These are phyloP conservation scores for Solea senegalensis DNA, from an alignment of 2,113 vertebrate genomes.

Conservation along the genomic window DNA sequence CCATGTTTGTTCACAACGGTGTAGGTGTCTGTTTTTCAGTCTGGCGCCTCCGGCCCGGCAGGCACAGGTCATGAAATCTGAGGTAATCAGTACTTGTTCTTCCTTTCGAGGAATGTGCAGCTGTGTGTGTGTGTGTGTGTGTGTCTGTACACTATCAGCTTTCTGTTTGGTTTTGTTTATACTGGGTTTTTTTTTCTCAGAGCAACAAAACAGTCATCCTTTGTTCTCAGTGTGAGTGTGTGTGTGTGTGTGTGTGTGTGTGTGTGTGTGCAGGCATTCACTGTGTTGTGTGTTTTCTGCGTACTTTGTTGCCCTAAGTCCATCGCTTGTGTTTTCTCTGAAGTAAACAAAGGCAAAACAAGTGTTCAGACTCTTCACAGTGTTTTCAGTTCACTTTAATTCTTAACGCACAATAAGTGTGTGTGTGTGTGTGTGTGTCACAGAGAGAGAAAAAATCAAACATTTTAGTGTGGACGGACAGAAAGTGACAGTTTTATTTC, in stretches of 20 bases:
- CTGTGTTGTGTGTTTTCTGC: slow-evolving; percentile 28
- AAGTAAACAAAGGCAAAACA: slow-evolving; percentile 36
- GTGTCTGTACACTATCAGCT: slow-evolving; percentile 38
- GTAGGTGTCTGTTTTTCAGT: slow-evolving; percentile 17
- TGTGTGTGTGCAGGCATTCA: background rate
- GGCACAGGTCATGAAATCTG: slow-evolving; percentile 54
- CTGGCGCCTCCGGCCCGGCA: slow-evolving; percentile 47
- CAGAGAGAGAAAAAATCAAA: too few relatives aligned
- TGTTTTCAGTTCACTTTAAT: background rate
- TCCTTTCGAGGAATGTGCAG: slow-evolving; percentile 3
- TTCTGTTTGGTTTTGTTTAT: slow-evolving; percentile 62
- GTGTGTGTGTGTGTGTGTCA: too few relatives aligned
- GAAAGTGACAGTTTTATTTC: too few relatives aligned
- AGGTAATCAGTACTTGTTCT: slow-evolving; percentile 69
- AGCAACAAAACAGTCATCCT: slow-evolving; percentile 42
- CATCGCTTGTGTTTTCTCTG: slow-evolving; percentile 34
- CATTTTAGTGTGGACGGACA: too few relatives aligned
- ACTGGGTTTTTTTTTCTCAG: slow-evolving; percentile 41
- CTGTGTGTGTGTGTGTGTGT: slow-evolving; percentile 35
- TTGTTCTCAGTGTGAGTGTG: slow-evolving; percentile 4
- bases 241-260: slow-evolving; percentile 7
- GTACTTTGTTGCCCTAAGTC: slow-evolving; percentile 42
- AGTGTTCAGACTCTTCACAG: slow-evolving; percentile 11
- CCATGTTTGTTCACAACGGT: slow-evolving; percentile 42
- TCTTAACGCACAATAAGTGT: background rate